These are phyloP conservation scores for Apodemia mormo DNA, from an alignment of 2,888 invertebrate genomes.

Conservation along the genomic window DNA sequence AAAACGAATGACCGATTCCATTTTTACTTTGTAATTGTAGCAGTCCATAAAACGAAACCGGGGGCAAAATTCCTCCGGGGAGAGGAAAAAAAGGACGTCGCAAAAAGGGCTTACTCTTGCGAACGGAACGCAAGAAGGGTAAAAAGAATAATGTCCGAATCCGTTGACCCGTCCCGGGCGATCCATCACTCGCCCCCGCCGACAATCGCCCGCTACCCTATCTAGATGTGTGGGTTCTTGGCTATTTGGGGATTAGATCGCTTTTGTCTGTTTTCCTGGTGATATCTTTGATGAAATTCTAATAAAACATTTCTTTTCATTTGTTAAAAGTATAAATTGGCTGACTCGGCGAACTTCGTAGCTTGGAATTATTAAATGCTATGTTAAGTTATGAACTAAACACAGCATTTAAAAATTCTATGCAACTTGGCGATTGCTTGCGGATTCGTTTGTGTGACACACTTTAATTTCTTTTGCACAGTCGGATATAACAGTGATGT, in stretches of 20 bases:
- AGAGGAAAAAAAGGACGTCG: constrained; percentile 72
- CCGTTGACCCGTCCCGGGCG: constrained; percentile 82
- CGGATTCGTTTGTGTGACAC: too few relatives aligned
- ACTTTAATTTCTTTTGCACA: too few relatives aligned
- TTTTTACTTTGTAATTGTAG: constrained; percentile 80
- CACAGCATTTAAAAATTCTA: too few relatives aligned
- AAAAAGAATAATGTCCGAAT: constrained; percentile 83
- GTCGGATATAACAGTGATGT: too few relatives aligned
- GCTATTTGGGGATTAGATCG: constrained; percentile 68
- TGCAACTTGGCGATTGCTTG: too few relatives aligned
- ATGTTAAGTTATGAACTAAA: too few relatives aligned
- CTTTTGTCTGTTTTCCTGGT: constrained; percentile 40
- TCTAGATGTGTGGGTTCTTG: constrained; percentile 71
- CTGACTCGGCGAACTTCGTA: too few relatives aligned
- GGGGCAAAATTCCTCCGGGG: constrained; percentile 56
- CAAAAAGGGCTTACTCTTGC: constrained; percentile 80
- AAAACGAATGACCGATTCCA: constrained; percentile 73
- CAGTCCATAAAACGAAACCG: constrained; percentile 71
- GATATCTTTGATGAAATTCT: constrained; percentile 36
- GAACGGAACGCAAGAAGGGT: constrained; percentile 80
- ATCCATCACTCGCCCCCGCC: constrained; percentile 79
- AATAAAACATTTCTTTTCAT: constrained; percentile 26
- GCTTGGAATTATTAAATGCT: too few relatives aligned
- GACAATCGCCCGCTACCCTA: constrained; percentile 68
- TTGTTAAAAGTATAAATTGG: constrained; percentile 25